Percentiles rank a stretch among this genome's conserved stretches.
phyloP scores from a whole-genome alignment of 2,888 invertebrate species.

The Tiliacea aurago region DNA sequence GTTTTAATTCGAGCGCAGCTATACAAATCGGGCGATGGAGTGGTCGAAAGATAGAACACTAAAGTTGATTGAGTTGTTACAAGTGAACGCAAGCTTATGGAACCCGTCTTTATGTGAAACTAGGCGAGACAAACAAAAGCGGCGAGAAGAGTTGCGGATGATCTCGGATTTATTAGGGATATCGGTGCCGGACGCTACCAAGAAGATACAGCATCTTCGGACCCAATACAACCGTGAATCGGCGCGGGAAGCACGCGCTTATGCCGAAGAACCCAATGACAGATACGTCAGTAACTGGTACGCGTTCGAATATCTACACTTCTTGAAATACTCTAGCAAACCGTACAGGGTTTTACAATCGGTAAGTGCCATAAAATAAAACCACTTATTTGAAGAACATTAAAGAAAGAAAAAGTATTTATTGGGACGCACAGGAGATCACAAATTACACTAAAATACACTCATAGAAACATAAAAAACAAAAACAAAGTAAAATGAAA shows the following conservation, averaged over 20 bases:
- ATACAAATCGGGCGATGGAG: conserved; percentile 79
- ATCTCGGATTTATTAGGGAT: conserved; percentile 83
- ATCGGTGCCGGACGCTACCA: conserved; percentile 88
- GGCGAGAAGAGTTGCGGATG: conserved; percentile 83
- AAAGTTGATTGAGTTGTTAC: conserved; percentile 85
- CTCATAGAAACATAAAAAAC: too few relatives aligned
- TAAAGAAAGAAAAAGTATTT: too few relatives aligned
- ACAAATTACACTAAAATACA: too few relatives aligned
- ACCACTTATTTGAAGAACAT: not conserved
- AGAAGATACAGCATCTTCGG: conserved; percentile 91
- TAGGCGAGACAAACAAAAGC: conserved; percentile 86
- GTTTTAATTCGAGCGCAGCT: conserved; percentile 63
- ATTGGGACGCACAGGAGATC: too few relatives aligned
- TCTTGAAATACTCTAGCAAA: conserved; percentile 90
- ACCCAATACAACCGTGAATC: conserved; percentile 92
- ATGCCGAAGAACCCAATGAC: conserved; percentile 88
- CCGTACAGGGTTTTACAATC: conserved; percentile 82
- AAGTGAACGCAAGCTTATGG: conserved; percentile 85
- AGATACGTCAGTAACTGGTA: conserved; percentile 89
- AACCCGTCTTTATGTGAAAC: conserved; percentile 85
- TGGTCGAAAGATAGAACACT: conserved; percentile 88
- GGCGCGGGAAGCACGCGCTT: conserved; percentile 88
- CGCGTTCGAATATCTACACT: conserved; percentile 91
- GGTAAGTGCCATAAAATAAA: conserved; percentile 64
- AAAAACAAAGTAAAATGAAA: too few relatives aligned